Base-by-base conservation (phyloP, 2,888 invertebrate genomes). In the Suillia variegata region DNA sequence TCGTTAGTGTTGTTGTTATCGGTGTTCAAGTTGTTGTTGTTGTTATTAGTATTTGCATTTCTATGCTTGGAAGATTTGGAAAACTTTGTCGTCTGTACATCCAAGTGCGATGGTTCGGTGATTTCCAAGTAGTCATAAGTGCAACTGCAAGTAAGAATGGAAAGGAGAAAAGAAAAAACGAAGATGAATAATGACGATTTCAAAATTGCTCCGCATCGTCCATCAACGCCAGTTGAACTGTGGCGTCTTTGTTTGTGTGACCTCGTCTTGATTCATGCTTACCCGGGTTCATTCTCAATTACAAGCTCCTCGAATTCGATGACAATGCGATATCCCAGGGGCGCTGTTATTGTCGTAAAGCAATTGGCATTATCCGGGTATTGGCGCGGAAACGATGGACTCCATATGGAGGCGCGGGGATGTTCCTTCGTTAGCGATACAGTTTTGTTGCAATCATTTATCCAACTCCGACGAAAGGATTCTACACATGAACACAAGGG, bases 321-420 rank as follows among this genome's bases (percentile, higher is more conserved):
- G 1, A 88, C 84, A 50, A 92, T 84, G n/a, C 88, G 86, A 74
- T 88, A 89, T 15, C 88, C 88, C 1, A 86, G 84, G 0, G 90
- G 89, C 2, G 90, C 89, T 3, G 84, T 83, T 53, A 95, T 85
- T 62, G 86, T 86, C 69, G 88, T 92, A 68, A 87, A 85, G 79
- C 95, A 95, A 67, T 88, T 86, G 45, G 88, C 86, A 76, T 90
- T 90, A 74, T 91, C 89, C 0, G 89, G 90, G 82, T 94, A 94
- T 17, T 87, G 86, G 15, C 87, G 85, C 0, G 94, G 94, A 80
- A 91, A 94, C 38, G 89, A 89, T 2, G 94, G 94, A 76, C 92
- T 92, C 53, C 89, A 87, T n/a, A 92, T 83, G 0, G 87, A 84
- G 1, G 87, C 87, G 67, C 88, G 85, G 1, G 89, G 87, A 75